Conservation (phyloP, 2,113 vertebrate species). For the Calyptommatus sinebrachiatus region DNA sequence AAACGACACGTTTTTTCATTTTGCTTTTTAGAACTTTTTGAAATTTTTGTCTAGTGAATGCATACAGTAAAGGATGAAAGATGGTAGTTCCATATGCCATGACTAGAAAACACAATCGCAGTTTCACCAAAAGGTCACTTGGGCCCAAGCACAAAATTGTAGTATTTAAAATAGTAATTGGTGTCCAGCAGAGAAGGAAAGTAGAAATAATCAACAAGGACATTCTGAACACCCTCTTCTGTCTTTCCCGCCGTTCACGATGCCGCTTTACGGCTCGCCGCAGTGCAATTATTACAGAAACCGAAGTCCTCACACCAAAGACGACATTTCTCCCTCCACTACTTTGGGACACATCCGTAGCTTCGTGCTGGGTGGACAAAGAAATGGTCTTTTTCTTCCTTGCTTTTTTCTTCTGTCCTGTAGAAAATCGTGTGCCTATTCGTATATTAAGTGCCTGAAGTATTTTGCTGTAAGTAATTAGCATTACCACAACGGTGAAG, state of each 20-base stretch:
- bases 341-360: constrained; percentile 82
- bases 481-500: constrained; percentile 94
- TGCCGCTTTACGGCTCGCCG: constrained; percentile 94
- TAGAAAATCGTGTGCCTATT: constrained; percentile 93
- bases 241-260: constrained; percentile 92
- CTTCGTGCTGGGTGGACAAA: constrained; percentile 85
- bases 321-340: constrained; percentile 83
- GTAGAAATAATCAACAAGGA: constrained; percentile 97
- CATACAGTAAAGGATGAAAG: constrained; percentile 95
- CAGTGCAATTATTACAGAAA: constrained; percentile 95
- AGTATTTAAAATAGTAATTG: constrained; percentile 96
- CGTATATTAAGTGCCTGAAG: constrained; percentile 97
- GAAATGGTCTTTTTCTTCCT: constrained; percentile 95
- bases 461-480: constrained; percentile 97
- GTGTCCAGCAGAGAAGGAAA: constrained; percentile 97
- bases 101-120: constrained; percentile 95
- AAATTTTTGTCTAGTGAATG: constrained; percentile 98
- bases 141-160: constrained; percentile 91
- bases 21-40: constrained; percentile 98
- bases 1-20: constrained; percentile 98
- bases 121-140: constrained; percentile 89
- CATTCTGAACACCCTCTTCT: constrained; percentile 96
- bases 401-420: constrained; percentile 89
- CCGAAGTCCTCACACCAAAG: constrained; percentile 93
- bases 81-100: constrained; percentile 99